Percentiles rank a stretch among this genome's conserved stretches.
These are phyloP conservation scores for Stictocephala bisonia DNA, from an alignment of 2,888 invertebrate species.

Conservation along the genomic window DNA sequence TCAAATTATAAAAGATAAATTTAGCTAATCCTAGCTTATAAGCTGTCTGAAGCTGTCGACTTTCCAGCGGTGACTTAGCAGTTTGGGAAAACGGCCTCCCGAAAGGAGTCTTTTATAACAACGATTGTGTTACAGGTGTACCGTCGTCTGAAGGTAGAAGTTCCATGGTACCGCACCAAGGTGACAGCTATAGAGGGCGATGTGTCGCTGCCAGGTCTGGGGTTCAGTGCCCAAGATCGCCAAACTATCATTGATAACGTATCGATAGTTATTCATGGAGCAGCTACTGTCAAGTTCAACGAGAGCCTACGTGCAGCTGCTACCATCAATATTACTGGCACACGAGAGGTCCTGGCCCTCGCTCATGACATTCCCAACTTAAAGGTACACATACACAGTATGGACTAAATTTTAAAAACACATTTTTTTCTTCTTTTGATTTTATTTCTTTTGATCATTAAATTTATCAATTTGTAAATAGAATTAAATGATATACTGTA, in stretches of 20 bases:
- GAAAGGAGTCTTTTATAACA: too few species aligned
- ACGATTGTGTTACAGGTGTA: constrained; percentile 68
- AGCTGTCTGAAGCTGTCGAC: too few species aligned
- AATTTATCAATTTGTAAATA: too few species aligned
- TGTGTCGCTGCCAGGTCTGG: constrained; percentile 74
- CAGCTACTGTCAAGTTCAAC: constrained; percentile 92
- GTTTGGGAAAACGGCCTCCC: too few species aligned
- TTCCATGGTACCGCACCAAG: constrained; percentile 72
- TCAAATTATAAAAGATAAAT: too few species aligned
- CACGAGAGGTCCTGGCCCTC: constrained; percentile 77
- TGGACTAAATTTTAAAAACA: neutral
- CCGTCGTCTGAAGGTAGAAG: constrained; percentile 66
- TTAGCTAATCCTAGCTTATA: too few species aligned
- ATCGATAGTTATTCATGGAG: constrained; percentile 82
- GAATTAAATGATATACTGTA: too few species aligned
- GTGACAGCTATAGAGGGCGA: constrained; percentile 77
- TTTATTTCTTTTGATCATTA: too few species aligned
- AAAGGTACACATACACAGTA: too few species aligned
- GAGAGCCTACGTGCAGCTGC: constrained; percentile 82
- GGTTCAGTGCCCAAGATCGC: constrained; percentile 72
- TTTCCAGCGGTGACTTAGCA: too few species aligned
- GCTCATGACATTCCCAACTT: constrained; percentile 77
- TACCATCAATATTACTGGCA: constrained; percentile 82
- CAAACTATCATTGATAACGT: constrained; percentile 73
- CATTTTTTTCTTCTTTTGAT: neutral